Evolutionary conservation across 2,113 vertebrate species (phyloP), one percentile per base, ranked within the genome.

Genomic region (Catharus minimus): DNA sequence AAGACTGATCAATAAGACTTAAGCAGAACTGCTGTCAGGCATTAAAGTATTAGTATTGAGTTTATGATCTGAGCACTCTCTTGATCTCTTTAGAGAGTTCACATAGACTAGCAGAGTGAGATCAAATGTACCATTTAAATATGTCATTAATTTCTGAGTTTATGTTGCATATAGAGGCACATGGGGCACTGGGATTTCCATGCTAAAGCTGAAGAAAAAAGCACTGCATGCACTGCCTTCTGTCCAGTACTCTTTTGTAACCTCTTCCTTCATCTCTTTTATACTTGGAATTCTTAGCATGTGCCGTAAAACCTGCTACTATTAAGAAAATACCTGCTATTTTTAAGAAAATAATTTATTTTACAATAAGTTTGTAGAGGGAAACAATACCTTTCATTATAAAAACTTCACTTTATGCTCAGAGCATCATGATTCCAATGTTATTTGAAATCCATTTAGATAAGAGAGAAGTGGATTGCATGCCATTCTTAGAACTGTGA

Each of bases 31-130:
- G 41, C 61, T 67, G 33, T 16, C 36, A 47, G 55, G 43, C 50
- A 92, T 87, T 86, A 58, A 82, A 76, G 32, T 33, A 57, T 23
- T 85, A 64, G 24, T 44, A 33, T 6, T 66, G 55, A 76, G 47
- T 69, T 86, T 53, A 58, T 33, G 78, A 30, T 73, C 43, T 19
- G 62, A 86, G 49, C 11, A 33, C 20, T 41, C 18, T 76, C 60
- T 58, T 65, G 47, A 66, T 86, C 88, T 91, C 90, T 88, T 88
- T 69, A 86, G 3, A 56, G 60, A 78, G 60, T 55, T 95, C n/a
- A 58, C 32, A 39, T 0, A 58, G 55, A 62, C 47, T 39, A 60
- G 27, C 15, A 86, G 26, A 83, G 11, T 52, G 72, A 94, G 75
- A 28, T 57, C 72, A 55, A 50, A 73, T 10, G n/a, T 50, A 47